phyloP scores from a whole-genome alignment of 2,797 vertebrate species.

The Siniperca obscura region DNA sequence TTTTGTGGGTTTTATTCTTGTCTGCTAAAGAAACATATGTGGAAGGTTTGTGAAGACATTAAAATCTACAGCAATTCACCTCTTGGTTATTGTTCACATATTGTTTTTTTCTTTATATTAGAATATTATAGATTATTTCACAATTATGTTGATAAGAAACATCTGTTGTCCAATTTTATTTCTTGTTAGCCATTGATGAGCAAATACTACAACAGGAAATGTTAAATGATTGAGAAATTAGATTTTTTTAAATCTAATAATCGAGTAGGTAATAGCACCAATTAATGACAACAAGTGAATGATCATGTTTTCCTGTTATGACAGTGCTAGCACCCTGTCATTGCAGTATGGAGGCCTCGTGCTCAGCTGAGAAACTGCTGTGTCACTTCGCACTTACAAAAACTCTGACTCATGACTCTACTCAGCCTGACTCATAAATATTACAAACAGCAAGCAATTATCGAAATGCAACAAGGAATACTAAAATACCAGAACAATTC shows the following conservation, averaged over 20 bases:
- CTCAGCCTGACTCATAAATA: slow-evolving; percentile 56
- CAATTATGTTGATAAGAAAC: background rate
- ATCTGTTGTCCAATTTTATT: background rate
- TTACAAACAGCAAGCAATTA: slow-evolving; percentile 33
- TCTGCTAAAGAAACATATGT: background rate
- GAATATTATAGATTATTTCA: no score
- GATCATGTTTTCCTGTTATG: background rate
- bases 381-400: slow-evolving; percentile 50
- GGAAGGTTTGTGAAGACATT: background rate
- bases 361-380: slow-evolving; percentile 45
- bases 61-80: background rate
- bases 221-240: background rate
- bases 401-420: slow-evolving; percentile 62
- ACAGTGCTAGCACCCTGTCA: background rate
- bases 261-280: no score
- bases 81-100: background rate
- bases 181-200: background rate
- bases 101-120: background rate
- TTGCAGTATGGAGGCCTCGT: slow-evolving; percentile 26
- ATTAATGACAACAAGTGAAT: background rate
- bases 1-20: background rate
- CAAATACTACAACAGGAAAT: background rate
- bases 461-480: slow-evolving; percentile 1
- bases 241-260: background rate
- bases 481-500: background rate